Conservation (phyloP, 2,888 invertebrate genomes). For the Liopterus haemorrhoidalis region DNA sequence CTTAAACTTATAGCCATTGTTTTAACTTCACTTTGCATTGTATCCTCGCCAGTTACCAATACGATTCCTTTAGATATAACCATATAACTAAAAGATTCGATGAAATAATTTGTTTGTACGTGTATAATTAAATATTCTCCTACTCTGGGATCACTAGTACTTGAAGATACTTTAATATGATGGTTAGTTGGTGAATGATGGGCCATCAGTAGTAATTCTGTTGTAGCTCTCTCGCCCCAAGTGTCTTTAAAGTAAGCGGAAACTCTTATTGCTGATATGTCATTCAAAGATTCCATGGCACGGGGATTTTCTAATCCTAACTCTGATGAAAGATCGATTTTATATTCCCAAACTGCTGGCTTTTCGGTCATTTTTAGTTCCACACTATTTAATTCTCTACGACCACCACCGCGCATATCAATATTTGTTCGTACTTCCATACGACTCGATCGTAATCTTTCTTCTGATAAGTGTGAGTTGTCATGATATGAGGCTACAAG, state of each 20-base stretch:
- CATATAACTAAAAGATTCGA: conserved; percentile 84
- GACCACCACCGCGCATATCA: conserved; percentile 57
- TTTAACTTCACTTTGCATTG: conserved; percentile 69
- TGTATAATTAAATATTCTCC: conserved; percentile 94
- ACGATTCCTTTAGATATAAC: conserved; percentile 91
- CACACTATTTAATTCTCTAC: conserved; percentile 57
- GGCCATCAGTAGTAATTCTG: conserved; percentile 65
- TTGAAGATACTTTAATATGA: conserved; percentile 80
- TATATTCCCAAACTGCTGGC: conserved; percentile 71
- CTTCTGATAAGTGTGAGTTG: conserved; percentile 67
- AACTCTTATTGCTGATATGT: conserved; percentile 61
- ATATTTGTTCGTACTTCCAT: conserved; percentile 64
- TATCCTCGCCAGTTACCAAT: conserved; percentile 75
- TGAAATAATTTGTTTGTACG: conserved; percentile 83
- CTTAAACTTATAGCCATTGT: conserved; percentile 78
- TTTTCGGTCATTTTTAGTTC: conserved; percentile 60
- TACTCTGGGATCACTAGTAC: conserved; percentile 71
- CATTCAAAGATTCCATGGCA: conserved; percentile 58
- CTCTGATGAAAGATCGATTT: conserved; percentile 66
- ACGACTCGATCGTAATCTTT: conserved; percentile 58
- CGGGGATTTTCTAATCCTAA: conserved; percentile 57
- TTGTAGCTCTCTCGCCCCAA: conserved; percentile 57
- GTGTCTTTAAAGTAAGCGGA: conserved; percentile 65
- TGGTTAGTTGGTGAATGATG: conserved; percentile 78
- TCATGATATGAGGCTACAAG: conserved; percentile 89